A percentile compares a stretch with the other conserved stretches of the same genome.
These are phyloP conservation scores for Eilema griseolum DNA, from an alignment of 2,888 invertebrate species.

Conservation along the genomic window DNA sequence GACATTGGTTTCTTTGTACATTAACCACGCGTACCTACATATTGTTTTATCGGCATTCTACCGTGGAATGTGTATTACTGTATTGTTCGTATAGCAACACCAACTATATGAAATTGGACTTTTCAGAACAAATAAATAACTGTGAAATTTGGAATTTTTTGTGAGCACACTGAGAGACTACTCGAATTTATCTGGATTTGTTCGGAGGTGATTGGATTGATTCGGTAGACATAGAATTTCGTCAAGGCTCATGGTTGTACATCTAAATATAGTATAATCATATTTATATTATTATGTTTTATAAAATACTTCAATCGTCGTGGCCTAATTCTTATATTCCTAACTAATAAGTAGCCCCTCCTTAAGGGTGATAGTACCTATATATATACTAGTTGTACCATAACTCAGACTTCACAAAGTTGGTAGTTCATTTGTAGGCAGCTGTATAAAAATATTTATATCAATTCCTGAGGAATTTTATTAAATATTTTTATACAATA, in stretches of 20 bases:
- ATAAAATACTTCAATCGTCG: too few species aligned
- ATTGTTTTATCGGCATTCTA: not conserved
- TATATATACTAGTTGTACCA: too few species aligned
- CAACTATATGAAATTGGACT: conserved; percentile 7
- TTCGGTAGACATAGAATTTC: not conserved
- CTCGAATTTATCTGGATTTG: not conserved
- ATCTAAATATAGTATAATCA: too few species aligned
- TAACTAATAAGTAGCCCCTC: too few species aligned
- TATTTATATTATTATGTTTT: too few species aligned
- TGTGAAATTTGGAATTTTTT: conserved; percentile 12
- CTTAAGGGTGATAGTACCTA: too few species aligned
- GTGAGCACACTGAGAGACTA: not conserved
- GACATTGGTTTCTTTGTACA: not conserved
- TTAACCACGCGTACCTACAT: not conserved
- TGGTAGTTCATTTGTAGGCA: too few species aligned
- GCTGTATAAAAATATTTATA: too few species aligned
- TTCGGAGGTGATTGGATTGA: not conserved
- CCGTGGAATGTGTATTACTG: not conserved
- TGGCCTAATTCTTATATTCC: too few species aligned
- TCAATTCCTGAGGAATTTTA: too few species aligned
- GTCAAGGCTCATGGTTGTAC: not conserved
- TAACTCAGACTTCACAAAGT: too few species aligned
- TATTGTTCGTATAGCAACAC: conserved; percentile 9
- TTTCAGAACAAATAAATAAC: conserved; percentile 6
- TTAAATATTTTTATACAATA: too few species aligned